Evolutionary conservation across 2,888 invertebrate species (phyloP), one percentile per base, ranked within the genome.

Genomic region (Ectemnius cavifrons): DNA sequence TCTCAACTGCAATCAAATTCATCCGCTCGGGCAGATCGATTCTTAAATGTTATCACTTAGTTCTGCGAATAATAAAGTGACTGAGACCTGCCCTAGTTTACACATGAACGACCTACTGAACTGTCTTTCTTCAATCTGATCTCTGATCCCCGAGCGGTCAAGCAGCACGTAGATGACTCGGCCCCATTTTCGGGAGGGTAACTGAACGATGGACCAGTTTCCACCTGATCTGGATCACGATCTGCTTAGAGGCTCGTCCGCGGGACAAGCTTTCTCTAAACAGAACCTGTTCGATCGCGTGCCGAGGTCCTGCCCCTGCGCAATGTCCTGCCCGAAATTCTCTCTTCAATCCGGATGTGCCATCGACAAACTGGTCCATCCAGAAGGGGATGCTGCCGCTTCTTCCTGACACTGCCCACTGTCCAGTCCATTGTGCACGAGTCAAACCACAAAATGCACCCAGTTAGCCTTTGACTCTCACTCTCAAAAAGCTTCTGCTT

Each of bases 191-290:
- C n/a, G 8, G n/a, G 66, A 68, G 72, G 58, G 57, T 63, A 52
- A 58, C 14, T 65, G 14, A 23, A 27, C 62, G 64, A 80, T 90
- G 90, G 89, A 90, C 90, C 89, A 90, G 90, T 90, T 90, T 87
- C 77, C 90, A 91, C 91, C 90, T 91, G 91, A 91, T 89, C 79
- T 86, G 69, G 84, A 88, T 78, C 89, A 68, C 81, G 86, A 84
- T 84, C 84, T 77, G 84, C 84, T 85, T 89, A 84, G 37, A 37
- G 77, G 75, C 73, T 75, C 83, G 76, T 68, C 77, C 72, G 75
- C 81, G 70, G 76, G 74, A 66, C 73, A 63, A 66, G 71, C 67
- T 78, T 66, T 69, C 67, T 63, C 45, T 60, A 66, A 52, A 27
- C 57, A 74, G 85, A 89, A 90, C 90, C 90, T 90, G 90, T 88